These are phyloP conservation scores for Drosophila lini DNA, from an alignment of 1,140 invertebrate genomes.

Conservation along the genomic window DNA sequence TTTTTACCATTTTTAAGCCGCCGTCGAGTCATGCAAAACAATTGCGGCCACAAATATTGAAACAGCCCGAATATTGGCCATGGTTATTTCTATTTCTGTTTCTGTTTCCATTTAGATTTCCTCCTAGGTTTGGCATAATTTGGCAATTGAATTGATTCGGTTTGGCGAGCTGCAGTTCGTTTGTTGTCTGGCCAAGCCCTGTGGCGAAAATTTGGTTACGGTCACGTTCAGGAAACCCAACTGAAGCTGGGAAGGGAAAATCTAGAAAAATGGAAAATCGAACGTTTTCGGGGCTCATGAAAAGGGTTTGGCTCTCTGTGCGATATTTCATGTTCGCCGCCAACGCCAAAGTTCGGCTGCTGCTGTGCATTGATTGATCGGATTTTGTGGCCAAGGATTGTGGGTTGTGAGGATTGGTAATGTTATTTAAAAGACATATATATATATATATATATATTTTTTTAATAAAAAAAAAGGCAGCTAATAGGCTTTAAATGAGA, in stretches of 20 bases:
- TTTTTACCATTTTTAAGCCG: conserved; percentile 19
- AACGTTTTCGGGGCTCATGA: conserved; percentile 63
- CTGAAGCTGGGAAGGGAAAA: conserved; percentile 47
- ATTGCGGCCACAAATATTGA: conserved; percentile 79
- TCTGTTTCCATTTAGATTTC: conserved; percentile 40
- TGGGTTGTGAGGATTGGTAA: conserved; percentile 11
- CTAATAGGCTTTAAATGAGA: neutral
- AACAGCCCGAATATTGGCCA: conserved; percentile 72
- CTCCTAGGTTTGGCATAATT: conserved; percentile 72
- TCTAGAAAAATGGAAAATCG: conserved; percentile 12
- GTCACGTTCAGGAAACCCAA: conserved; percentile 73
- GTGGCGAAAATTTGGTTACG: conserved; percentile 78
- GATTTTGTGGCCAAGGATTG: conserved; percentile 44
- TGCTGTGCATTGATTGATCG: conserved; percentile 71
- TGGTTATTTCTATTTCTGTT: conserved; percentile 26
- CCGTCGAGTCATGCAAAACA: conserved; percentile 73
- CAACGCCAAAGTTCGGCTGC: conserved; percentile 65
- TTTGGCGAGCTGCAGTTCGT: conserved; percentile 13
- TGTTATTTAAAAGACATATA: neutral
- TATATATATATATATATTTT: neutral
- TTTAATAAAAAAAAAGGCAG: neutral
- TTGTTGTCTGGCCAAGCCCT: conserved; percentile 66
- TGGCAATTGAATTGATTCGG: conserved; percentile 80
- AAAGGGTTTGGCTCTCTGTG: conserved; percentile 76
- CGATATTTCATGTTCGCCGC: conserved; percentile 82